phyloP scores from a whole-genome alignment of 1,140 invertebrate species.

The Rhagoletis pomonella region DNA sequence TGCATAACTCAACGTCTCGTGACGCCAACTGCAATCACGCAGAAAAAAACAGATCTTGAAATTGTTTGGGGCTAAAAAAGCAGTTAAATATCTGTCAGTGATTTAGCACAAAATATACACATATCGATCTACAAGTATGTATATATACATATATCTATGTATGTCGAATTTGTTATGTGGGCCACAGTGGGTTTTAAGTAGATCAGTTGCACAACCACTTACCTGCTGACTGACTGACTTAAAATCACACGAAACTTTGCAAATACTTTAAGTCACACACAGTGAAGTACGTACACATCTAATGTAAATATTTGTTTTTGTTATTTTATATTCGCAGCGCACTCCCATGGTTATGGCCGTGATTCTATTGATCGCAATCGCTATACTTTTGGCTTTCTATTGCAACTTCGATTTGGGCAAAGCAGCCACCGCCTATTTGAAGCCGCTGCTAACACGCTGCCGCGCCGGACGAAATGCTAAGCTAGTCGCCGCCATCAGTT shows the following conservation, averaged over 20 bases:
- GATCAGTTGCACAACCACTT: slow-evolving; percentile 28
- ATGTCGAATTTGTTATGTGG: background rate
- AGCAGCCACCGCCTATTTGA: slow-evolving; percentile 64
- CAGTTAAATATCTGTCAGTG: background rate
- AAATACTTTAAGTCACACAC: background rate
- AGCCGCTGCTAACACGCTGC: slow-evolving; percentile 64
- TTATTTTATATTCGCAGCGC: slow-evolving; percentile 56
- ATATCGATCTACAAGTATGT: background rate
- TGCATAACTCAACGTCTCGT: background rate
- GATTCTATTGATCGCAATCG: slow-evolving; percentile 70
- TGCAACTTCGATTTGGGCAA: slow-evolving; percentile 68
- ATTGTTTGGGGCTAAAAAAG: background rate
- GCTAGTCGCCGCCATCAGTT: background rate
- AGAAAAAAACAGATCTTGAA: background rate
- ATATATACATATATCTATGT: background rate
- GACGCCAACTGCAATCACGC: background rate
- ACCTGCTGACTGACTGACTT: background rate
- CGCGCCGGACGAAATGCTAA: slow-evolving; percentile 57
- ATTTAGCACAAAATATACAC: background rate
- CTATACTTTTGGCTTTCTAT: slow-evolving; percentile 69
- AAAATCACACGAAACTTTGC: background rate
- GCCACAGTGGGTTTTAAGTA: slow-evolving; percentile 7
- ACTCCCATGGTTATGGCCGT: slow-evolving; percentile 71
- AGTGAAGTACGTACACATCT: no score
- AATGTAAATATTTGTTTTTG: background rate